Evolutionary conservation across 2,113 vertebrate species (phyloP).

Genomic region (Sprattus sprattus): DNA sequence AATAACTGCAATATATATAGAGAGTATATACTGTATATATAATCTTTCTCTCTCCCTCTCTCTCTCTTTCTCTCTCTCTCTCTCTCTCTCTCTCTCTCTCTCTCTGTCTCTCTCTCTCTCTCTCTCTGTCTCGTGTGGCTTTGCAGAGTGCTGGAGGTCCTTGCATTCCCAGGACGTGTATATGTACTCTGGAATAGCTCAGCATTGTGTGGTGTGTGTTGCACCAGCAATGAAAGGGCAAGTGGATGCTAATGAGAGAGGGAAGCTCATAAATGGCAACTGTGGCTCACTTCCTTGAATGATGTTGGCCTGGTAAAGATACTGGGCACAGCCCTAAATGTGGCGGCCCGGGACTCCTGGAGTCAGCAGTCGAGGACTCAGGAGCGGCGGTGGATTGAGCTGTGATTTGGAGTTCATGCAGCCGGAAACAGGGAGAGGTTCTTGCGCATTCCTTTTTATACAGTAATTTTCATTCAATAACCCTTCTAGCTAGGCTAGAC

Average conservation of each 20-base stretch:
- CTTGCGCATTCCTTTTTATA: not conserved
- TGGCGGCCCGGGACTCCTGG: not conserved
- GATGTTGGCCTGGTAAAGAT: constrained; percentile 27
- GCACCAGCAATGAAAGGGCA: constrained; percentile 55
- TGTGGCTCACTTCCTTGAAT: constrained; percentile 1
- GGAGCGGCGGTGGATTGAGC: not conserved
- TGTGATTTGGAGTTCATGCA: too few species aligned
- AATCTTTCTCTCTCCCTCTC: too few species aligned
- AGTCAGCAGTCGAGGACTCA: not conserved
- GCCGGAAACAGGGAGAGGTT: not conserved
- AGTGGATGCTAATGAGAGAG: constrained; percentile 53
- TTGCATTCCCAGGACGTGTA: not conserved
- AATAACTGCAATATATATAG: not conserved
- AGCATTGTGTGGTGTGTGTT: constrained; percentile 2
- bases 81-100: not conserved
- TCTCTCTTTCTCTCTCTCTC: not conserved
- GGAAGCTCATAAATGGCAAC: constrained; percentile 27
- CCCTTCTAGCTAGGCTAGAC: too few species aligned
- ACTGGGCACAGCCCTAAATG: not conserved
- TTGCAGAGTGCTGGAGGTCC: not conserved
- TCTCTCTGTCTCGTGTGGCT: not conserved
- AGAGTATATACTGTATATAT: too few species aligned
- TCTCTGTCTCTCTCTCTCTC: not conserved
- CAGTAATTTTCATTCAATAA: not conserved
- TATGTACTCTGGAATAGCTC: not conserved